Conservation (phyloP, 2,113 vertebrate genomes). For the Chaenogobius annularis region DNA sequence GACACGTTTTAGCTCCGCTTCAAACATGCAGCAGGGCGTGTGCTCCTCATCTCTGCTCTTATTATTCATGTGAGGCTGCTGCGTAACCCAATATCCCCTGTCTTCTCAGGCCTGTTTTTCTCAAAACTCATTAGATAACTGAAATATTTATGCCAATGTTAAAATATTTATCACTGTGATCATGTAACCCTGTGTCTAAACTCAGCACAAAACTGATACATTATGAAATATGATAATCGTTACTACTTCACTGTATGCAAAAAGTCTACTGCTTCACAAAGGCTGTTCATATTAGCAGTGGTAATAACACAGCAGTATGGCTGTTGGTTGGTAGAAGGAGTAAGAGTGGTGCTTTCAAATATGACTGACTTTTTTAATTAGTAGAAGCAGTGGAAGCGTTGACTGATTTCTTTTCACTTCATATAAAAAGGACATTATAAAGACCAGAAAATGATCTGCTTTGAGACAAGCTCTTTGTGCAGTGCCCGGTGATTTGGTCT, state of each 20-base stretch:
- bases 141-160: slow-evolving; percentile 71
- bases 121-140: slow-evolving; percentile 61
- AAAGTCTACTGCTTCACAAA: not conserved
- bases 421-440: slow-evolving; percentile 25
- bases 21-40: slow-evolving; percentile 23
- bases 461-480: slow-evolving; percentile 23
- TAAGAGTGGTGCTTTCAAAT: no score
- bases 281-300: no score
- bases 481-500: slow-evolving; percentile 10
- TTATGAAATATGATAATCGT: not conserved
- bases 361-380: no score
- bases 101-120: slow-evolving; percentile 45
- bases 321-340: no score
- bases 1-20: slow-evolving; percentile 20
- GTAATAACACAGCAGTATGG: no score
- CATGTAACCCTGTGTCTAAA: slow-evolving; percentile 15
- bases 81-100: slow-evolving; percentile 53
- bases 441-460: slow-evolving; percentile 4
- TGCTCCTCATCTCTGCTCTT: slow-evolving; percentile 58
- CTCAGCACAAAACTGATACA: slow-evolving; percentile 13
- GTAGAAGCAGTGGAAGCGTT: no score
- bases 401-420: slow-evolving; percentile 36
- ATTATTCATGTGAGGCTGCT: slow-evolving; percentile 55
- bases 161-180: slow-evolving; percentile 69
- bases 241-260: not conserved